phyloP scores from a whole-genome alignment of 2,797 vertebrate genomes.

The Odontamblyopus lacepedii region DNA sequence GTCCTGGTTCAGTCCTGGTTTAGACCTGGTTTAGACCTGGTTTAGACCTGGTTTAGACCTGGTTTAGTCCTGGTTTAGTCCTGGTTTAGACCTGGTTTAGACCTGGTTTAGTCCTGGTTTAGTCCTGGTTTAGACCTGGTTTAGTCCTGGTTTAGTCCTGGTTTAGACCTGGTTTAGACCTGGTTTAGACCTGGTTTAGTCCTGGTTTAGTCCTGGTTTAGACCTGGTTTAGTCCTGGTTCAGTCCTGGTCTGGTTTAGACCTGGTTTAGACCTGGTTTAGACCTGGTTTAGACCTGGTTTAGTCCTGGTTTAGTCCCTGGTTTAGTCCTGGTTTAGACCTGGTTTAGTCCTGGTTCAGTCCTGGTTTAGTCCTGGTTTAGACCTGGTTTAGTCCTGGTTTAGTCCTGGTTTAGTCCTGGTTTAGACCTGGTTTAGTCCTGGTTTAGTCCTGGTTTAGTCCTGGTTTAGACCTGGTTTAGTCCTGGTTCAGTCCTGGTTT shows the following conservation, averaged over 20 bases:
- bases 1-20: neutral
- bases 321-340: too few species aligned
- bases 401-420: too few species aligned
- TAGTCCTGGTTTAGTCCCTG: too few species aligned
- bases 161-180: too few species aligned
- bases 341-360: too few species aligned
- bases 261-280: too few species aligned
- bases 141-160: neutral
- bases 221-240: neutral
- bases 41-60: neutral
- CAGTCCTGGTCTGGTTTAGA: too few species aligned
- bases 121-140: neutral
- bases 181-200: too few species aligned
- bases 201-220: neutral
- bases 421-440: neutral
- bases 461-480: neutral
- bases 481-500: neutral
- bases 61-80: neutral
- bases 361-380: too few species aligned
- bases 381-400: too few species aligned
- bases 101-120: neutral
- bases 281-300: too few species aligned
- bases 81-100: neutral
- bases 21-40: neutral
- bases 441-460: neutral